Conservation (phyloP, 2,797 vertebrate genomes). For the Chromobotia macracanthus region DNA sequence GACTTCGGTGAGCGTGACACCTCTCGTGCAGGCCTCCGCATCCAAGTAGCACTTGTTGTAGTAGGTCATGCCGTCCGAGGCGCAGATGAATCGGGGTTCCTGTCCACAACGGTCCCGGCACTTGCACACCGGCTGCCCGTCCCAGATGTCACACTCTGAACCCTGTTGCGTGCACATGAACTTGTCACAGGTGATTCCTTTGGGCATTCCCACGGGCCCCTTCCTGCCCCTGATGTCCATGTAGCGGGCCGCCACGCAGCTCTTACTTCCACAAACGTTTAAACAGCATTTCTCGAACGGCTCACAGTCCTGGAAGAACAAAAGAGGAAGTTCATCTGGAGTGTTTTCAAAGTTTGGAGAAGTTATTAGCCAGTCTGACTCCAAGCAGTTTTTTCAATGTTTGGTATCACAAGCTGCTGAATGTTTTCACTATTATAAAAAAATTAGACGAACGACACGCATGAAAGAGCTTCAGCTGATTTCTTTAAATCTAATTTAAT, state of each 20-base stretch:
- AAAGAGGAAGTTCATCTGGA: neutral
- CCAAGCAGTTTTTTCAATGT: too few species aligned
- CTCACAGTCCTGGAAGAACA: slow-evolving; percentile 87
- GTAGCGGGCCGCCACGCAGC: too few species aligned
- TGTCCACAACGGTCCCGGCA: slow-evolving; percentile 96
- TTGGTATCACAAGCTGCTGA: too few species aligned
- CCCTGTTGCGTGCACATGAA: too few species aligned
- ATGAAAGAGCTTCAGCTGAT: too few species aligned
- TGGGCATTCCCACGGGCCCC: too few species aligned
- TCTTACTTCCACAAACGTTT: slow-evolving; percentile 95
- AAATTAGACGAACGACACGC: neutral
- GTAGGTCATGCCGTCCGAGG: slow-evolving; percentile 98
- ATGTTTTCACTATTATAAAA: neutral
- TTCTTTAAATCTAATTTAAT: too few species aligned
- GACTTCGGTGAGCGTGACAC: slow-evolving; percentile 89
- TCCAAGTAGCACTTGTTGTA: slow-evolving; percentile 99
- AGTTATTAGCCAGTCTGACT: neutral
- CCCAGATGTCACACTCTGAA: too few species aligned
- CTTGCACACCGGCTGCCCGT: too few species aligned
- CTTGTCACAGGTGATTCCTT: too few species aligned
- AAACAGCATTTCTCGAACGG: slow-evolving; percentile 96
- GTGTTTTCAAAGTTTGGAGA: too few species aligned
- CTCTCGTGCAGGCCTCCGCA: slow-evolving; percentile 95
- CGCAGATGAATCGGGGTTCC: slow-evolving; percentile 96
- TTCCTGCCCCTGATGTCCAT: too few species aligned